phyloP scores from a whole-genome alignment of 2,888 invertebrate genomes.

The Chaetoderma sp. region DNA sequence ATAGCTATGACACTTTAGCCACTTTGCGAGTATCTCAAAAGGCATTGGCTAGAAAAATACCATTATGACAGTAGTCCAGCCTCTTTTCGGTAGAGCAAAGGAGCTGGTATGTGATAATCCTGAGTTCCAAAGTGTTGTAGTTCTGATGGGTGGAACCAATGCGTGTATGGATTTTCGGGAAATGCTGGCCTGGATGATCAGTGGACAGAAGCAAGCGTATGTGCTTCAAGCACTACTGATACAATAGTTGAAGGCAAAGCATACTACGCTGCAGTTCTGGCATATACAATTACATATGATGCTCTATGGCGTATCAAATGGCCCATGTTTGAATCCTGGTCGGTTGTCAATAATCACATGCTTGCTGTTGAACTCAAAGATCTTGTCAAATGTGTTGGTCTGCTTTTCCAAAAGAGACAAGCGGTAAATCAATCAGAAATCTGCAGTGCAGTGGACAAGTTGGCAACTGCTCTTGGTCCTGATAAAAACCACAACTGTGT shows the following conservation, averaged over 20 bases:
- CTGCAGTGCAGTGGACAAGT: background rate
- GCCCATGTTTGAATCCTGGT: background rate
- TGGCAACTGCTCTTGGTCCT: too few species aligned
- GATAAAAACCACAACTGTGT: background rate
- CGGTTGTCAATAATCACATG: background rate
- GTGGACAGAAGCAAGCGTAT: too few species aligned
- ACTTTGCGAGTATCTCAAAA: slow-evolving; percentile 14
- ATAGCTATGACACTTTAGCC: slow-evolving; percentile 26
- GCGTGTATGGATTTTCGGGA: too few species aligned
- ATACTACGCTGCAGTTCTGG: too few species aligned
- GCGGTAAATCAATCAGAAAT: background rate
- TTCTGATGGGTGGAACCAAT: too few species aligned
- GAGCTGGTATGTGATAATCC: slow-evolving; percentile 12
- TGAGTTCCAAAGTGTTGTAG: too few species aligned
- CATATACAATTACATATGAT: too few species aligned
- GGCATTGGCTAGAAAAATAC: slow-evolving; percentile 20
- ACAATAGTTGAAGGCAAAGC: background rate
- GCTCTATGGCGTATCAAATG: background rate
- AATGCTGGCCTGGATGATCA: background rate
- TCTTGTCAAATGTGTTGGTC: background rate
- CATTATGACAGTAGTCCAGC: slow-evolving; percentile 29
- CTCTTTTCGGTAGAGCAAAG: slow-evolving; percentile 12
- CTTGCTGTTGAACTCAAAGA: background rate
- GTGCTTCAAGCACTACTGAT: background rate
- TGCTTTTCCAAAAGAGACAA: background rate